phyloP scores from a whole-genome alignment of 2,113 vertebrate genomes.

The Leucosticte australis region DNA sequence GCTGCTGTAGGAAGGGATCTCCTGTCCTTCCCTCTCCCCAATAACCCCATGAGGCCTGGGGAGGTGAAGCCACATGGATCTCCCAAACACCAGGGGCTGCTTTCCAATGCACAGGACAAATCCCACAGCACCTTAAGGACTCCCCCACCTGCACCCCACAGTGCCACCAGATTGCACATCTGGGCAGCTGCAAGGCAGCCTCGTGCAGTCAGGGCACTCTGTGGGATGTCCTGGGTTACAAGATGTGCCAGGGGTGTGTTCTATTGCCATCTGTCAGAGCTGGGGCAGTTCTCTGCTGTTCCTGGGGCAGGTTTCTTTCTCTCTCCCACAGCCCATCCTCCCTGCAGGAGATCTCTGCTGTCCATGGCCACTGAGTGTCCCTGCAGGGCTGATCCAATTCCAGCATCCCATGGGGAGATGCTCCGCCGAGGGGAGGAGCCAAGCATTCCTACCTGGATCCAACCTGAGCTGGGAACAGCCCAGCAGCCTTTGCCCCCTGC shows the following conservation, averaged over 20 bases:
- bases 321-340: not conserved
- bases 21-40: not conserved
- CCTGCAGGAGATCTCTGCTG: too few relatives aligned
- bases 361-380: too few relatives aligned
- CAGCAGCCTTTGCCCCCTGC: too few relatives aligned
- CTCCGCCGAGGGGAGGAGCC: too few relatives aligned
- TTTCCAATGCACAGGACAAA: accelerated
- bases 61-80: not conserved
- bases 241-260: not conserved
- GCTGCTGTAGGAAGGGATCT: not conserved
- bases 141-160: not conserved
- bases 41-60: accelerated
- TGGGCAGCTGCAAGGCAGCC: not conserved
- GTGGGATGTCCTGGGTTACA: not conserved
- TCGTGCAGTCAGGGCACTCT: accelerated
- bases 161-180: accelerated
- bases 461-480: too few relatives aligned
- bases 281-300: not conserved
- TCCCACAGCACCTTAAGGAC: not conserved
- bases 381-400: too few relatives aligned
- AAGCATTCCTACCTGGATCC: too few relatives aligned
- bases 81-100: accelerated
- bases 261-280: accelerated
- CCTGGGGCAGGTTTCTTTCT: not conserved
- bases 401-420: too few relatives aligned